Evolutionary conservation across 2,888 invertebrate species (phyloP), one percentile per base, ranked within the genome.

Genomic region (Drosophila merina): DNA sequence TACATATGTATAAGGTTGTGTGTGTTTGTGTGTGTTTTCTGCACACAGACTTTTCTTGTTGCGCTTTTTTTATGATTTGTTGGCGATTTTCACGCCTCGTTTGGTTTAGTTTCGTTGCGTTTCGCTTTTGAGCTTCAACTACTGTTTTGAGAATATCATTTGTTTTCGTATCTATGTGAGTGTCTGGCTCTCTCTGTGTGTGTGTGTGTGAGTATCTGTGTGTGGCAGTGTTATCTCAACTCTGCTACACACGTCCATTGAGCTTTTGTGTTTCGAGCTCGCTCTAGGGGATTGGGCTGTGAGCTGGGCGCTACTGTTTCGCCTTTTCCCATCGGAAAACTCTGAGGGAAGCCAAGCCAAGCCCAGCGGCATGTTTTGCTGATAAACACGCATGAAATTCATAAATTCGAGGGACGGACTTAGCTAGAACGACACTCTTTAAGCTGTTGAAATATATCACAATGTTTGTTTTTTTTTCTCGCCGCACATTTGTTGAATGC

Each of bases 1-100:
- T 42, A 7, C 25, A 25, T 5, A 63, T 47, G 40, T 63, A 28
- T 55, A 6, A 20, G 20, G 20, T 2, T 20, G 20, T 20, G 20
- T 20, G 20, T 20, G 1, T 20, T 1, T 67, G 14, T 59, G 48
- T 58, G 20, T 58, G 48, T 75, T 49, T 60, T 58, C 28, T 52
- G 50, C 50, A 64, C 56, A 72, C 55, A 64, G 54, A 63, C 54
- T 52, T 56, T 68, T 84, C 79, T 85, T 85, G 82, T 82, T 82
- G 88, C 88, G 87, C 82, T 86, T 82, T 36, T 47, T 36, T 67
- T 74, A 79, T 82, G 83, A 82, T 87, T 85, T 87, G 86, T 73
- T 82, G 87, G 86, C 79, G 86, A 82, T 82, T 87, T 82, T 87
- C 86, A 85, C 82, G 82, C 83, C 76, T 87, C 80, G 86, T 87